Percentiles rank a stretch among this genome's conserved stretches.
These are phyloP conservation scores for Dipodomys spectabilis DNA, from an alignment of 2,113 vertebrate genomes.

Conservation along the genomic window DNA sequence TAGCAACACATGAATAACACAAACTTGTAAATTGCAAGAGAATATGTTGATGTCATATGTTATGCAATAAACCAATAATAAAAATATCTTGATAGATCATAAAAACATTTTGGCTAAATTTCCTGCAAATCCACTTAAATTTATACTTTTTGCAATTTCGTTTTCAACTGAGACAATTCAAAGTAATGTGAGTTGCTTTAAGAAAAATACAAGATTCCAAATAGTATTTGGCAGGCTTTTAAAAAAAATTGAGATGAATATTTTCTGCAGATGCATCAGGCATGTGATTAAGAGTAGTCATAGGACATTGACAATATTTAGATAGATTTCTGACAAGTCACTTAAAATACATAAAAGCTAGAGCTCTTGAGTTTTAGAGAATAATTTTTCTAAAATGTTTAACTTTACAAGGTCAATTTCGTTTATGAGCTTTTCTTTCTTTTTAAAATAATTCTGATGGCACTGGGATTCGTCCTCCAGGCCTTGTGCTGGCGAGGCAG, in stretches of 20 bases:
- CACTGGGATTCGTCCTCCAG: too few species aligned
- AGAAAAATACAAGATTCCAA: neutral
- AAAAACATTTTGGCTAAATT: constrained; percentile 31
- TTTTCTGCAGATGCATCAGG: neutral
- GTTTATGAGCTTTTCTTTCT: neutral
- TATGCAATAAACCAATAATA: neutral
- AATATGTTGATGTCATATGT: neutral
- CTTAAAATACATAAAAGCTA: constrained; percentile 21
- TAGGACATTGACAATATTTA: neutral
- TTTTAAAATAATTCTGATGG: too few species aligned
- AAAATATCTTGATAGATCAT: neutral
- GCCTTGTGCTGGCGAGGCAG: too few species aligned
- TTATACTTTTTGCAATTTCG: neutral
- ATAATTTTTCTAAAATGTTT: neutral
- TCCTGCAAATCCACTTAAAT: neutral
- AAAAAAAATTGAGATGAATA: neutral
- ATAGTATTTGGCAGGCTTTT: neutral
- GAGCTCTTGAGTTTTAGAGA: neutral
- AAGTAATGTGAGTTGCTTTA: neutral
- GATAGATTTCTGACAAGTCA: constrained; percentile 3
- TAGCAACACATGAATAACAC: neutral
- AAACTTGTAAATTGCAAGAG: neutral
- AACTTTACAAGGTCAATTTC: neutral
- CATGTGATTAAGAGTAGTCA: neutral
- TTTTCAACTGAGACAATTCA: neutral